Base-by-base conservation (phyloP, 2,888 invertebrate species). In the Metopia argyrocephala region DNA sequence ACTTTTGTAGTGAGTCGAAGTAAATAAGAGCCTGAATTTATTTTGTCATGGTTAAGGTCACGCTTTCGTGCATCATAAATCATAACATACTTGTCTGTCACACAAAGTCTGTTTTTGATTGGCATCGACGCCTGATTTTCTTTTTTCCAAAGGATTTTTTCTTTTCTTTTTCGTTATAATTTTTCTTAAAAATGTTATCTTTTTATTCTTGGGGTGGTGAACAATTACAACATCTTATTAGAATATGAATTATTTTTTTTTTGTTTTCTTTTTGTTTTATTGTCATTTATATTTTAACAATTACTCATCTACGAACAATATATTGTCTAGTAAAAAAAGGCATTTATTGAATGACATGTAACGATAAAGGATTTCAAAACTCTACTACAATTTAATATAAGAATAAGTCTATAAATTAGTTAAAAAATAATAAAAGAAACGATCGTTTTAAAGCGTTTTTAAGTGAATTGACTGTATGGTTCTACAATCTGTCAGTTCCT, bases 71-170 rank as follows among this genome's bases (percentile, higher is more conserved):
- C 48, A 20, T 64, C 71, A 80, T 80, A 73, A 80, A 80, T 80
- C 76, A 80, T 50, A 38, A 23, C 52, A 79, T 52, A 25, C 57
- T 73, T 80, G 80, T 76, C 76, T 80, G 66, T 80, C 70, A 82
- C n/a, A n/a, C 70, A 79, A 48, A 31, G 76, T 79, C 81, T 84
- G 83, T 76, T 83, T 83, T 82, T 82, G 84, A 83, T 84, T 83
- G 83, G 78, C 81, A 83, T 83, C 82, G 76, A 80, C 80, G 83
- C 80, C 82, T 79, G 79, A 59, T 76, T 76, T 76, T 38, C 12
- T 38, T 15, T 76, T 56, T 45, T 64, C 31, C 18, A 27, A 7
- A 73, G 38, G n/a, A n/a, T n/a, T n/a, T n/a, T n/a, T n/a, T 38
- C 69, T 45, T 15, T 56, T 23, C 38, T n/a, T 65, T 70, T 21